phyloP scores from a whole-genome alignment of 2,888 invertebrate genomes.

The Folsomia manolachei region DNA sequence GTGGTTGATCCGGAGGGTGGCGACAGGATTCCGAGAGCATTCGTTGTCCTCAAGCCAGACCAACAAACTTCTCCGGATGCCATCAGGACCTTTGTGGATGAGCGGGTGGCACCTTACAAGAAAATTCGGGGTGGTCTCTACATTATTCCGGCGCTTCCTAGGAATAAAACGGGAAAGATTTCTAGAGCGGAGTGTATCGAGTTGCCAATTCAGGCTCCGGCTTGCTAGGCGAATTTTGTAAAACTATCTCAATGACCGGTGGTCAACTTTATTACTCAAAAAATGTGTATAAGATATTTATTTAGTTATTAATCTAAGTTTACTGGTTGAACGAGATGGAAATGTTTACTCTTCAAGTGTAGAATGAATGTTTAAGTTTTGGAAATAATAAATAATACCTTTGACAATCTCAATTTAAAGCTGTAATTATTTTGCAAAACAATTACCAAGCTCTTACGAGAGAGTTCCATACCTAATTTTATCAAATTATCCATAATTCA shows the following conservation, averaged over 20 bases:
- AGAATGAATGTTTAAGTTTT: too few species aligned
- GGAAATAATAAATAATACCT: too few species aligned
- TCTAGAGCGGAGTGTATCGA: slow-evolving; percentile 34
- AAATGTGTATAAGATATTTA: neutral
- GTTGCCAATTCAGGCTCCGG: slow-evolving; percentile 31
- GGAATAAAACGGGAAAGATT: slow-evolving; percentile 47
- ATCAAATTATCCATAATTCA: too few species aligned
- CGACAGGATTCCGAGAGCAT: slow-evolving; percentile 42
- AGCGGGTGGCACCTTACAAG: slow-evolving; percentile 43
- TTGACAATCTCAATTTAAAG: too few species aligned
- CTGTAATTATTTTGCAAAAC: too few species aligned
- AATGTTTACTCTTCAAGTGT: neutral
- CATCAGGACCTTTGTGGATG: slow-evolving; percentile 13
- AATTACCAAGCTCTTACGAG: too few species aligned
- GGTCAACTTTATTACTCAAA: neutral
- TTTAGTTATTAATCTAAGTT: too few species aligned
- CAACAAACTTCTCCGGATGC: neutral
- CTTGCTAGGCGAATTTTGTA: slow-evolving; percentile 29
- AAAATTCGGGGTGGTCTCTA: slow-evolving; percentile 40
- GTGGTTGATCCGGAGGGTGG: slow-evolving; percentile 37
- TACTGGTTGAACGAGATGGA: too few species aligned
- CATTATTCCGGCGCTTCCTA: slow-evolving; percentile 39
- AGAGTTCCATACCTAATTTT: too few species aligned
- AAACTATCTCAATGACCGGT: neutral
- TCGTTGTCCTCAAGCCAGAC: slow-evolving; percentile 31